A percentile compares a stretch with the other conserved stretches of the same genome.
Conservation (phyloP, 2,113 vertebrate genomes). For the Vanacampus margaritifer region DNA sequence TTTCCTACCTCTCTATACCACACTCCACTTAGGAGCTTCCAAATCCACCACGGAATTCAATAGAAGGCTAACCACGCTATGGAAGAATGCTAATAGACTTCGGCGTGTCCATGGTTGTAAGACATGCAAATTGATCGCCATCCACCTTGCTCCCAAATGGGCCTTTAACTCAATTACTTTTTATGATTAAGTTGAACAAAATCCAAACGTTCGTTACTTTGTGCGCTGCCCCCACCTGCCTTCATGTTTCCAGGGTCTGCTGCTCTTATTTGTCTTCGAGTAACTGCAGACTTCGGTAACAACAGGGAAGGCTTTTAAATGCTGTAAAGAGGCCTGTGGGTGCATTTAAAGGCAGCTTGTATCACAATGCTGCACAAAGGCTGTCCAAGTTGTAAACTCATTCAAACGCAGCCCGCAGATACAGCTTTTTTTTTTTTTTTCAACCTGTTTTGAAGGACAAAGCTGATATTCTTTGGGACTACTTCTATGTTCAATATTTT, state of each 20-base stretch:
- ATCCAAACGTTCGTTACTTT: neutral
- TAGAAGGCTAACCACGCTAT: neutral
- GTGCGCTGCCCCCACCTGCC: neutral
- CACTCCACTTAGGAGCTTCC: neutral
- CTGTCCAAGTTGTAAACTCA: neutral
- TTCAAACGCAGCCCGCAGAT: neutral
- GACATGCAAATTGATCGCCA: neutral
- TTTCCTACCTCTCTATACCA: neutral
- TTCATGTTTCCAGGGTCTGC: neutral
- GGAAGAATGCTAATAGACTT: neutral
- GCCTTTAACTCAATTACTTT: neutral
- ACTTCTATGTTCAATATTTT: neutral
- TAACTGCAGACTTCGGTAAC: neutral
- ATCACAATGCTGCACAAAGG: neutral
- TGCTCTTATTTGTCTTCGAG: neutral
- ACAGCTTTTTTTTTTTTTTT: no score
- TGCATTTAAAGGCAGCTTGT: neutral
- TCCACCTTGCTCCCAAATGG: neutral
- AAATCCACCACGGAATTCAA: neutral
- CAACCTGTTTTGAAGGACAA: neutral
- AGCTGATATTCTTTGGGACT: neutral
- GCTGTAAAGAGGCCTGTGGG: neutral
- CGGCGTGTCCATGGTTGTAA: neutral
- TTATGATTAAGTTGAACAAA: neutral
- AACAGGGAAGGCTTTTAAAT: neutral